phyloP scores from a whole-genome alignment of 2,797 vertebrate species.

The Rhabdophis nuchalis region DNA sequence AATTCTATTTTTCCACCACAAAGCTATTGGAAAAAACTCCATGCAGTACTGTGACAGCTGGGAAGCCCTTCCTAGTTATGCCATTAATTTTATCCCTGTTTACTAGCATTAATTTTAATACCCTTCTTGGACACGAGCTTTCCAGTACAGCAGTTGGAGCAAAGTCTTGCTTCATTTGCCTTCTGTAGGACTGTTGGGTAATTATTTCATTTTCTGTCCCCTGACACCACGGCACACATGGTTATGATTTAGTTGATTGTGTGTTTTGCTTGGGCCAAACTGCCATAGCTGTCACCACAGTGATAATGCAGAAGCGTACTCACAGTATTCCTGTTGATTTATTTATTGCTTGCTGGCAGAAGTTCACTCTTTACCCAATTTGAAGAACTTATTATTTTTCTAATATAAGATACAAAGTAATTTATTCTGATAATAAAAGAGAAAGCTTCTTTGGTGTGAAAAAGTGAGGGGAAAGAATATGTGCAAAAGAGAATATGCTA shows the following conservation, averaged over 20 bases:
- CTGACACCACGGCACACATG: slow-evolving; percentile 18
- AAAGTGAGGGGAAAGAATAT: neutral
- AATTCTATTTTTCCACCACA: neutral
- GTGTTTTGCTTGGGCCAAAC: slow-evolving; percentile 18
- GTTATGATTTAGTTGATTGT: slow-evolving; percentile 9
- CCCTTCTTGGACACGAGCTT: slow-evolving; percentile 53
- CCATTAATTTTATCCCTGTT: slow-evolving; percentile 60
- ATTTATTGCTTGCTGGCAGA: neutral
- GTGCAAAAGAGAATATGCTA: neutral
- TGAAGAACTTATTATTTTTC: neutral
- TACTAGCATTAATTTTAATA: slow-evolving; percentile 64
- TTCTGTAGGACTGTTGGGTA: slow-evolving; percentile 56
- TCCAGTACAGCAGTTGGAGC: slow-evolving; percentile 39
- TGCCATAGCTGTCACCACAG: neutral
- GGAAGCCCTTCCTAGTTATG: slow-evolving; percentile 43
- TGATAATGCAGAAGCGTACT: neutral
- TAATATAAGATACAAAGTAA: neutral
- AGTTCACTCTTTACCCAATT: neutral
- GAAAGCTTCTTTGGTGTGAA: neutral
- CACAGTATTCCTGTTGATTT: slow-evolving; percentile 17
- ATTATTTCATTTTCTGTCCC: slow-evolving; percentile 43
- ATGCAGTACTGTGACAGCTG: slow-evolving; percentile 39
- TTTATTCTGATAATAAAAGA: neutral
- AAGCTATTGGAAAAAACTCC: slow-evolving; percentile 1
- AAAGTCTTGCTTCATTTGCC: slow-evolving; percentile 54